Base-by-base conservation (phyloP, 2,797 vertebrate genomes). In the Alosa sapidissima region DNA sequence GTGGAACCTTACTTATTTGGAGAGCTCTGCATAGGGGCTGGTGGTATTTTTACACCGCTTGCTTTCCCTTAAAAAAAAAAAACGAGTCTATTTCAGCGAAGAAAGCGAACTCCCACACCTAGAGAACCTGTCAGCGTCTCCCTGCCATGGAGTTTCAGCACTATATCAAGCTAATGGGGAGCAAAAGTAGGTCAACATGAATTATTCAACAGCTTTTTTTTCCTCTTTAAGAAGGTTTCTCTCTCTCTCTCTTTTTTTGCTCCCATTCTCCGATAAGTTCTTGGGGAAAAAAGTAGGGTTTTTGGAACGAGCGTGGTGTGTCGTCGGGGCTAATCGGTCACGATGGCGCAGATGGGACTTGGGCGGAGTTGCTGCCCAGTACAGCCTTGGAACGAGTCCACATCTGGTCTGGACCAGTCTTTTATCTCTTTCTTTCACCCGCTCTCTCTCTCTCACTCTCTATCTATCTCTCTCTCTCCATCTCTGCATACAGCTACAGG, bases 101-200 rank as follows among this genome's bases (percentile, higher is more conserved):
- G 68, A 75, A 88, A 88, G 83, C 85, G 90, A 89, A 90, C 87
- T 90, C 88, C 85, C 82, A 87, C 85, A 88, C 88, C 90, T 90
- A 82, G 84, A 89, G 83, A 84, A 89, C 87, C 94, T 95, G 94
- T 95, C 95, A 95, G 90, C 91, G 91, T 91, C 91, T 94, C 91
- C 87, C 91, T 92, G 91, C 91, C 85, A 92, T 91, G 92, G 92
- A 92, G 90, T 93, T 95, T 91, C 90, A 93, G 92, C 91, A 93
- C 92, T 94, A 93, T 94, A 94, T 95, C 95, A 95, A 93, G 91
- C 92, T 95, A 95, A 95, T 95, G 94, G 94, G 93, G 91, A 93
- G 91, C 68, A 82, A 94, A 95, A 95, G 93, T 94, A 93, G 93
- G 94, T 93, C 95, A 92, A 88, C 72, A 92, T 95, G 93, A 96